phyloP scores from a whole-genome alignment of 2,797 vertebrate species.

The Moxostoma hubbsi region DNA sequence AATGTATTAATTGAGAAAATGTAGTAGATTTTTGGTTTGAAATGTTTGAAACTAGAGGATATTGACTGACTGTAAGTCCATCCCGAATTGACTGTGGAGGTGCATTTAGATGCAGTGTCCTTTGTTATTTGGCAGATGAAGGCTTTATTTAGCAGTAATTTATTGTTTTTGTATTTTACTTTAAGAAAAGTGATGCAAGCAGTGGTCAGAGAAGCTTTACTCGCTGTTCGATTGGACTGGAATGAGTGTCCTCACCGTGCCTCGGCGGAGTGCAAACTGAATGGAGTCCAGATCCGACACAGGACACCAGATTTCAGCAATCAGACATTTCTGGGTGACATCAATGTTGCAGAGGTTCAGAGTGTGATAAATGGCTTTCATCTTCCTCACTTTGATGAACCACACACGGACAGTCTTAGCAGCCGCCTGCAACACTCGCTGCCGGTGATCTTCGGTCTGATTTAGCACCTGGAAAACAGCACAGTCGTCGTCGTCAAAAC shows the following conservation, averaged over 20 bases:
- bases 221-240: too few relatives aligned
- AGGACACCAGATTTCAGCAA: slow-evolving; percentile 97
- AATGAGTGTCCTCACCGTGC: slow-evolving; percentile 81
- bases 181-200: too few relatives aligned
- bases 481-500: background rate
- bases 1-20: too few relatives aligned
- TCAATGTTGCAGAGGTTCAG: slow-evolving; percentile 99
- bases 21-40: too few relatives aligned
- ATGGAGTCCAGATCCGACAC: slow-evolving; percentile 95
- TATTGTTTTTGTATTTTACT: too few relatives aligned
- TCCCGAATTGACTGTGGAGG: too few relatives aligned
- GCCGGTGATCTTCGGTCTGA: slow-evolving; percentile 97
- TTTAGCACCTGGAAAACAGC: slow-evolving; percentile 86
- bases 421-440: slow-evolving; percentile 94
- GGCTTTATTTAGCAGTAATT: too few relatives aligned
- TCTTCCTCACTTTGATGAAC: slow-evolving; percentile 99
- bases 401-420: slow-evolving; percentile 94
- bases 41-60: too few relatives aligned
- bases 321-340: slow-evolving; percentile 98
- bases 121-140: too few relatives aligned
- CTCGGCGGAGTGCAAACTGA: slow-evolving; percentile 95
- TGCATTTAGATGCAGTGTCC: too few relatives aligned
- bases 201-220: too few relatives aligned
- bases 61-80: too few relatives aligned
- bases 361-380: slow-evolving; percentile 99